A percentile compares a stretch with the other conserved stretches of the same genome.
Conservation (phyloP, 2,797 vertebrate genomes). For the Anableps anableps region DNA sequence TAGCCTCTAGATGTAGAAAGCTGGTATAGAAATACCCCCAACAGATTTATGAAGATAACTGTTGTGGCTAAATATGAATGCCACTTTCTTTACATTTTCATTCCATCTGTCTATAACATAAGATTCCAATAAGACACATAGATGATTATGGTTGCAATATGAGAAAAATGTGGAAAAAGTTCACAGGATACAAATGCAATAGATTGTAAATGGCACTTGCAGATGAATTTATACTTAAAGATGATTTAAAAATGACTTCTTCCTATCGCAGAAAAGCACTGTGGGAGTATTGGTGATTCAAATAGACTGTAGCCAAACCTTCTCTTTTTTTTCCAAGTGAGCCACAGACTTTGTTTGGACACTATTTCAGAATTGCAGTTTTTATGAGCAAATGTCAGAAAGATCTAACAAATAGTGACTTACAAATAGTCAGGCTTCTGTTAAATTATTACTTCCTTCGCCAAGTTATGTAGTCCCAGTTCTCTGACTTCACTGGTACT, state of each 20-base stretch:
- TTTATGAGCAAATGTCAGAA: background rate
- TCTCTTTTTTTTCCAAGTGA: background rate
- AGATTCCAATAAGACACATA: background rate
- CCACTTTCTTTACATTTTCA: background rate
- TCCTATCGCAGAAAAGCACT: background rate
- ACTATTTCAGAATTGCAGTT: background rate
- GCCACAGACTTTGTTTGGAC: background rate
- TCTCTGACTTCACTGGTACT: slow-evolving; percentile 19
- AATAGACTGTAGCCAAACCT: background rate
- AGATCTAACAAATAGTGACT: background rate
- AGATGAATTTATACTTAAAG: background rate
- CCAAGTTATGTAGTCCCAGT: background rate
- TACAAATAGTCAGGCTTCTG: background rate
- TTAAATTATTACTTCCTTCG: background rate
- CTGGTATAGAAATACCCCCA: too few species aligned
- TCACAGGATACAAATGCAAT: background rate
- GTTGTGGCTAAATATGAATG: background rate
- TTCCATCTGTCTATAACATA: background rate
- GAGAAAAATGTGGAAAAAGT: background rate
- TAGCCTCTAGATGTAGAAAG: too few species aligned
- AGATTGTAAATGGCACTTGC: background rate
- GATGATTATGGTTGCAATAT: background rate
- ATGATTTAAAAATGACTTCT: background rate
- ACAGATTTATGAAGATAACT: background rate
- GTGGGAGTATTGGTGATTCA: background rate